Conservation (phyloP, 2,113 vertebrate species). For the Heterochromis multidens region DNA sequence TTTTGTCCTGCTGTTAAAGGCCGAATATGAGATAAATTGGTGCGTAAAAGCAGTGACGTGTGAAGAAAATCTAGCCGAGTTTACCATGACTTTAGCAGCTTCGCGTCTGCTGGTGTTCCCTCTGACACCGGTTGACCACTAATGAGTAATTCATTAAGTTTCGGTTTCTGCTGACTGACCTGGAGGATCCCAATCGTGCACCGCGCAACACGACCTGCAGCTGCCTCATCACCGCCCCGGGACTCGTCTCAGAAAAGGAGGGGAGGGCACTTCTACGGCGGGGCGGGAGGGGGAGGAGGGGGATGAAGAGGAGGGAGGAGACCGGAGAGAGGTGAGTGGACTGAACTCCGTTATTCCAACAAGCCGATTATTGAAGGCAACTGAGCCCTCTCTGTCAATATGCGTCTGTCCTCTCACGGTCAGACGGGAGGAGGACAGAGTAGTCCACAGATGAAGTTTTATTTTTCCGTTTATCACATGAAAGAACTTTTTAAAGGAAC, state of each 20-base stretch:
- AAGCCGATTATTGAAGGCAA: constrained; percentile 74
- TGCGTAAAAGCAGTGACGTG: neutral
- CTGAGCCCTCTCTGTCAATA: constrained; percentile 44
- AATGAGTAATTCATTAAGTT: neutral
- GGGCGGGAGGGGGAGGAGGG: neutral
- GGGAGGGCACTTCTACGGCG: neutral
- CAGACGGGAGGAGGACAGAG: neutral
- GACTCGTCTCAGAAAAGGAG: neutral
- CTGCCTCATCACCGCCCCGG: neutral
- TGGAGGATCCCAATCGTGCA: neutral
- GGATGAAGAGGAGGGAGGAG: neutral
- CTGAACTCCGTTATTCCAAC: constrained; percentile 48
- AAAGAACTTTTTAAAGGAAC: neutral
- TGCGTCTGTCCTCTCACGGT: constrained; percentile 16
- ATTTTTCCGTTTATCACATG: neutral
- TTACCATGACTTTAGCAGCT: neutral
- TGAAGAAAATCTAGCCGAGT: neutral
- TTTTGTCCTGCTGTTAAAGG: neutral
- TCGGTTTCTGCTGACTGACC: neutral
- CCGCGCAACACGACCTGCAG: constrained; percentile 14
- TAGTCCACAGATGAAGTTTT: neutral
- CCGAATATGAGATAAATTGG: neutral
- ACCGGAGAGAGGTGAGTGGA: constrained; percentile 26
- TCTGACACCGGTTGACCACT: neutral
- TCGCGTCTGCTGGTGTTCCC: neutral